phyloP scores from a whole-genome alignment of 2,797 vertebrate genomes.

The Microtus agrestis region DNA sequence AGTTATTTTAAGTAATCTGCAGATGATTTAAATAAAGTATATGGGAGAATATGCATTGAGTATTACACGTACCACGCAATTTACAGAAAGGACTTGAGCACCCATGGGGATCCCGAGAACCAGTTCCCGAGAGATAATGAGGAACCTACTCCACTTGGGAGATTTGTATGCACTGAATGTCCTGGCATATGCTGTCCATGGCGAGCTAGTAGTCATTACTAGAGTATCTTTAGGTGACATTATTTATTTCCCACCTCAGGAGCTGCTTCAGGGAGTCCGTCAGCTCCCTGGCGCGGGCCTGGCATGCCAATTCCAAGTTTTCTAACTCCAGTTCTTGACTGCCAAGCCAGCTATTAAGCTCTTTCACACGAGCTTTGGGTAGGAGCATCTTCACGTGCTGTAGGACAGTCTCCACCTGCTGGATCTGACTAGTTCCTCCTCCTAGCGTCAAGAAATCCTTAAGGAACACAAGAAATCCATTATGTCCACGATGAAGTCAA shows the following conservation, averaged over 20 bases:
- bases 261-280: slow-evolving; percentile 87
- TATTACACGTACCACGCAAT: not conserved
- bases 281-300: slow-evolving; percentile 89
- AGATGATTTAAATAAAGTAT: not conserved
- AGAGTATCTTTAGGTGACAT: not conserved
- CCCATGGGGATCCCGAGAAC: not conserved
- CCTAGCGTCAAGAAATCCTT: slow-evolving; percentile 92
- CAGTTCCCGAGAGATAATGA: not conserved
- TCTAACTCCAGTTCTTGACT: slow-evolving; percentile 92
- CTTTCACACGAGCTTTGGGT: slow-evolving; percentile 88
- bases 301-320: slow-evolving; percentile 90
- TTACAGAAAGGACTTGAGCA: not conserved
- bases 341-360: slow-evolving; percentile 89
- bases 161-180: not conserved
- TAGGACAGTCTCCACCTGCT: slow-evolving; percentile 89
- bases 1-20: not conserved
- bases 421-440: slow-evolving; percentile 90
- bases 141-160: not conserved
- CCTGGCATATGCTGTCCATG: not conserved
- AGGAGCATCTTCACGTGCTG: slow-evolving; percentile 88
- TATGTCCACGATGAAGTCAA: not conserved
- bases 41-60: not conserved
- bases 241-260: slow-evolving; percentile 86
- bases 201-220: not conserved
- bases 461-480: slow-evolving; percentile 59